A percentile compares a stretch with the other conserved stretches of the same genome.
Conservation (phyloP, 2,797 vertebrate species). For the Myotis daubentonii region DNA sequence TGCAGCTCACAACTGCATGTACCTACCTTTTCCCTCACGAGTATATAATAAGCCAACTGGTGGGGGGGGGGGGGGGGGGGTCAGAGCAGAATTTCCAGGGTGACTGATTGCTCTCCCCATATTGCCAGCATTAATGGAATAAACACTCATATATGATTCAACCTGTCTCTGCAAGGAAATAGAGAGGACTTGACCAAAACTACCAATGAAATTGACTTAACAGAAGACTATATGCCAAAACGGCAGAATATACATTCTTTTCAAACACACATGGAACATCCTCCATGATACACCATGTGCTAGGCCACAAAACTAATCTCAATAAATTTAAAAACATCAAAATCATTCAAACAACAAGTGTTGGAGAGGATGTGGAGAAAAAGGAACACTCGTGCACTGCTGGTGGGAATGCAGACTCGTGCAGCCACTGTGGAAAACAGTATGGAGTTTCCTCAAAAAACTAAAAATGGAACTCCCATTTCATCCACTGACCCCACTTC, state of each 20-base stretch:
- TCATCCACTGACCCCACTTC: no score
- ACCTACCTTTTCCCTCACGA: no score
- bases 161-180: neutral
- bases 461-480: no score
- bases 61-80: no score
- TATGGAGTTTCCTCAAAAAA: no score
- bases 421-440: no score
- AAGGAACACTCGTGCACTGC: no score
- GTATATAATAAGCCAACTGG: no score
- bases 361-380: no score
- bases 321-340: neutral
- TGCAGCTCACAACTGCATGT: no score
- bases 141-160: neutral
- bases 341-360: neutral
- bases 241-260: neutral
- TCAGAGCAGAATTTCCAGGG: neutral
- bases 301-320: neutral
- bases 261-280: neutral
- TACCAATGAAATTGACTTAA: slow-evolving; percentile 12
- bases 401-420: no score
- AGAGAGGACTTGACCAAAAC: neutral
- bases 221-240: neutral
- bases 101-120: neutral
- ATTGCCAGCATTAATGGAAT: neutral
- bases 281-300: neutral